phyloP scores from a whole-genome alignment of 2,888 invertebrate species.

The Metellina segmentata region DNA sequence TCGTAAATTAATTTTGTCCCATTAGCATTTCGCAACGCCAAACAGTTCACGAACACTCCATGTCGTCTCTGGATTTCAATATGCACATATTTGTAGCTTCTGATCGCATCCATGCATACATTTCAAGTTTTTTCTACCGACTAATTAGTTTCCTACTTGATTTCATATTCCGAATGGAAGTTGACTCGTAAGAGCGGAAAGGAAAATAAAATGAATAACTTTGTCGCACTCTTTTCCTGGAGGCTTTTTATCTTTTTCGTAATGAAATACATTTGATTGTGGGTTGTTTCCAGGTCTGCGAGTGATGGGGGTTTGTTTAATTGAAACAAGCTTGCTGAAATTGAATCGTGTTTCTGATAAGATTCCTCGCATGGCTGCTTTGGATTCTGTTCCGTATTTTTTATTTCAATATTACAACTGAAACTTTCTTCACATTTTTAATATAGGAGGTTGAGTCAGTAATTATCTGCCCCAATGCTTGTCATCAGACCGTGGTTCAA shows the following conservation, averaged over 20 bases:
- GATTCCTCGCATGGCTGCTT: too few relatives aligned
- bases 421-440: too few relatives aligned
- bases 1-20: not conserved
- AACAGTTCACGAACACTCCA: not conserved
- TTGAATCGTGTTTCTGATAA: too few relatives aligned
- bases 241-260: too few relatives aligned
- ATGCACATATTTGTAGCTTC: not conserved
- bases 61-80: not conserved
- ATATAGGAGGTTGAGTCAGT: too few relatives aligned
- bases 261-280: too few relatives aligned
- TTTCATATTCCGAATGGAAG: not conserved
- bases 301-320: not conserved
- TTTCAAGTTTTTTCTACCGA: not conserved
- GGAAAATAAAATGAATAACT: not conserved
- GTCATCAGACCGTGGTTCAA: too few relatives aligned
- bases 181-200: not conserved
- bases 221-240: not conserved
- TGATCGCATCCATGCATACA: not conserved
- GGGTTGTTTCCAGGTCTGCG: too few relatives aligned
- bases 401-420: too few relatives aligned
- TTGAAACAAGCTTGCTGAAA: not conserved
- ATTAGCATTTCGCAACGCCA: not conserved
- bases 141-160: not conserved
- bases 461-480: too few relatives aligned
- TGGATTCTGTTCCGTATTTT: too few relatives aligned